Evolutionary conservation across 1,140 invertebrate species (phyloP).

Genomic region (Stegodyphus mimosarum): DNA sequence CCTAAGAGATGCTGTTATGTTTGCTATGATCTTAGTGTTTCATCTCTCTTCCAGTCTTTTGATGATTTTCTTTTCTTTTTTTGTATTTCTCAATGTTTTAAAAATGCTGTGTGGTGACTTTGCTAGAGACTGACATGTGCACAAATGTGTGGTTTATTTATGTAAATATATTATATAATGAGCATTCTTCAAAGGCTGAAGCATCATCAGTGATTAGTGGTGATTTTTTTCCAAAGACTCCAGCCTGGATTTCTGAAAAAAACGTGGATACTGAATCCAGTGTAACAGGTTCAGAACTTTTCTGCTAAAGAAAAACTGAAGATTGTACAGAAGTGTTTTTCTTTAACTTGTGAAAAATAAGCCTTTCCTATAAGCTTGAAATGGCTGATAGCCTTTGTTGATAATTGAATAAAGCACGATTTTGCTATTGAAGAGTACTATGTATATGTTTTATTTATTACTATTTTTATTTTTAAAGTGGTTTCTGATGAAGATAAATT

Average conservation of each 20-base stretch:
- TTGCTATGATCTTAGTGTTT: constrained; percentile 38
- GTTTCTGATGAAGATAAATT: too few species aligned
- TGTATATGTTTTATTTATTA: neutral
- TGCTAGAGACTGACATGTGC: constrained; percentile 57
- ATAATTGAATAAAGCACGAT: constrained; percentile 61
- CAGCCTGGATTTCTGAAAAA: constrained; percentile 35
- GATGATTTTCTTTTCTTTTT: constrained; percentile 27
- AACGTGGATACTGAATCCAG: constrained; percentile 10
- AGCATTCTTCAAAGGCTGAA: constrained; percentile 50
- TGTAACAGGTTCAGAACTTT: constrained; percentile 35
- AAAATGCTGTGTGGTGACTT: constrained; percentile 54
- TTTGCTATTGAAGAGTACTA: constrained; percentile 51
- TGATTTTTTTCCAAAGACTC: constrained; percentile 52
- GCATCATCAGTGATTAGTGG: constrained; percentile 42
- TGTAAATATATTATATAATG: constrained; percentile 48
- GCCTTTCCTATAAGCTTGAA: constrained; percentile 60
- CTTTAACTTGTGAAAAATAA: constrained; percentile 53
- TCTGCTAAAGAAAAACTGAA: constrained; percentile 31
- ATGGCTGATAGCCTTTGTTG: constrained; percentile 60
- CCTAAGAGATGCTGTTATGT: neutral
- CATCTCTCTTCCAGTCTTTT: constrained; percentile 13
- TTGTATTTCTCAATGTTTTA: constrained; percentile 48
- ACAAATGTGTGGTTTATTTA: constrained; percentile 56
- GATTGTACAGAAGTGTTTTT: constrained; percentile 60
- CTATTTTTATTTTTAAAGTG: too few species aligned